phyloP scores from a whole-genome alignment of 2,113 vertebrate genomes.

The Gila orcuttii region DNA sequence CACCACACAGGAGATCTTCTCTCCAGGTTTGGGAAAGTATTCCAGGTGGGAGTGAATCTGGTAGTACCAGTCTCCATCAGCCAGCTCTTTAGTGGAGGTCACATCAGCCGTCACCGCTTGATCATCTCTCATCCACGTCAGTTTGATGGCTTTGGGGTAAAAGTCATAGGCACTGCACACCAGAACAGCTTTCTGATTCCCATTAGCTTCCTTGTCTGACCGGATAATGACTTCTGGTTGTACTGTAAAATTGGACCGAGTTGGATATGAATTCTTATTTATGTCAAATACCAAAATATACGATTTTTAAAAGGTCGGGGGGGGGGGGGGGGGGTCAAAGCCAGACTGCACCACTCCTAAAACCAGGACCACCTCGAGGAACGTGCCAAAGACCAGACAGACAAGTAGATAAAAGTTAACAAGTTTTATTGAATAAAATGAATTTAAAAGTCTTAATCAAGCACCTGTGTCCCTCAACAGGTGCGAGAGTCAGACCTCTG shows the following conservation, averaged over 20 bases:
- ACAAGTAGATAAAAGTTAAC: too few relatives aligned
- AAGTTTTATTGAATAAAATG: too few relatives aligned
- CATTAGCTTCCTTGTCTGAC: neutral
- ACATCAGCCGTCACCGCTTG: conserved; percentile 26
- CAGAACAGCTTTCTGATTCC: conserved; percentile 31
- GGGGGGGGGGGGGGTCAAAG: too few relatives aligned
- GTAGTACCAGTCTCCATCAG: conserved; percentile 56
- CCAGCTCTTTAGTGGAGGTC: conserved; percentile 49
- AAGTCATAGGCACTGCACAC: conserved; percentile 59
- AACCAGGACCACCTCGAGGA: too few relatives aligned
- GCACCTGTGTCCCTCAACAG: too few relatives aligned
- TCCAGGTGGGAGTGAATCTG: conserved; percentile 60
- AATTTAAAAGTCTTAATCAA: too few relatives aligned
- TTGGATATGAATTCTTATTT: neutral
- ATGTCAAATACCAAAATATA: neutral
- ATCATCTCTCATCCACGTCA: conserved; percentile 55
- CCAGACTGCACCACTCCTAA: too few relatives aligned
- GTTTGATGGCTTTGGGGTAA: conserved; percentile 51
- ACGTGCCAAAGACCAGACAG: too few relatives aligned
- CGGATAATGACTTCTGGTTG: conserved; percentile 25
- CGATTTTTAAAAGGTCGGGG: neutral
- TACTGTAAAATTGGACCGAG: conserved; percentile 16
- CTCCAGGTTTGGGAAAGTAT: conserved; percentile 52
- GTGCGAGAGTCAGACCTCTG: too few relatives aligned
- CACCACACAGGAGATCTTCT: conserved; percentile 58